Evolutionary conservation across 2,113 vertebrate genomes (phyloP).

Genomic region (Tachysurus fulvidraco): DNA sequence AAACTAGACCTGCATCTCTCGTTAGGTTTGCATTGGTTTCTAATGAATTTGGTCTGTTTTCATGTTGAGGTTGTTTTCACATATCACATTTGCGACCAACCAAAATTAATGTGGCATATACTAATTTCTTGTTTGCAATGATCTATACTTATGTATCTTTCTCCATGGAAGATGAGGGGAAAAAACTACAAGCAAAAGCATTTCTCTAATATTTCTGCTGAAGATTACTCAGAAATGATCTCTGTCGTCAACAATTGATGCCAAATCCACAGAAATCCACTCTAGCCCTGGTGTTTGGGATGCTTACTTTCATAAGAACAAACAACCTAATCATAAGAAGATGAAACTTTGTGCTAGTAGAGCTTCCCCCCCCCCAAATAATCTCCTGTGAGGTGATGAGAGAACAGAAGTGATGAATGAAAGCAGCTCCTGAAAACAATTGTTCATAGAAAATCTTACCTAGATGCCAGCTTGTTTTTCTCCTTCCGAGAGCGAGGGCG

Average conservation of each 20-base stretch:
- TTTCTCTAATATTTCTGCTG: background rate
- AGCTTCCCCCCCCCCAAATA: background rate
- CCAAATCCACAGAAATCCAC: background rate
- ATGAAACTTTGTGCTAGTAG: background rate
- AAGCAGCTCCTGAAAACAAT: background rate
- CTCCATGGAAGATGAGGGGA: background rate
- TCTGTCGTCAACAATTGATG: background rate
- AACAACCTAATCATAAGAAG: background rate
- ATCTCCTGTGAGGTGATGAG: background rate
- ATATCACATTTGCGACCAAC: background rate
- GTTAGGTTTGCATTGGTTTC: background rate
- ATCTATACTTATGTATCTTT: background rate
- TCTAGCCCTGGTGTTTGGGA: background rate
- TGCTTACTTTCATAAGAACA: background rate
- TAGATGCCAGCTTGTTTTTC: slow-evolving; percentile 97
- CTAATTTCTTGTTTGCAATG: background rate
- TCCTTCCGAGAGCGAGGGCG: slow-evolving; percentile 95
- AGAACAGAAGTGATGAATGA: background rate
- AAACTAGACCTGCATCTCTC: background rate
- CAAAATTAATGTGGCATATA: background rate
- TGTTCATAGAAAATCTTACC: slow-evolving; percentile 69
- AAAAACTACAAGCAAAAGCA: background rate
- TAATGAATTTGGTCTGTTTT: background rate
- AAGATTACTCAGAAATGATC: background rate
- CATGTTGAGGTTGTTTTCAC: background rate